These are phyloP conservation scores for Trichogramma pretiosum DNA, from an alignment of 1,140 invertebrate genomes.

Conservation along the genomic window DNA sequence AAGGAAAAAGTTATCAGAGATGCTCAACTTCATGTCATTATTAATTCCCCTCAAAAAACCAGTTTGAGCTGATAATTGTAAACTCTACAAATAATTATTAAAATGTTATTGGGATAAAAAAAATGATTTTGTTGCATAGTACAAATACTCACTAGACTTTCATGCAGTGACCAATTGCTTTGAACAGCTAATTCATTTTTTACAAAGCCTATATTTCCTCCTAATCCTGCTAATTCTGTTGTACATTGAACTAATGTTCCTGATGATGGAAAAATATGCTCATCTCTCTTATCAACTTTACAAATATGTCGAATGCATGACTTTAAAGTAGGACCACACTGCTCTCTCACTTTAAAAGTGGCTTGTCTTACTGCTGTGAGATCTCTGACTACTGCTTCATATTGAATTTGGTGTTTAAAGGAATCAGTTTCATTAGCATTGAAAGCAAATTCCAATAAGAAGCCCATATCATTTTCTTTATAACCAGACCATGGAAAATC, in stretches of 20 bases:
- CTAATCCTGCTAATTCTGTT: slow-evolving; percentile 76
- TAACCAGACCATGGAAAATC: slow-evolving; percentile 78
- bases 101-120: slow-evolving; percentile 4
- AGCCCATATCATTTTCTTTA: slow-evolving; percentile 54
- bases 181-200: slow-evolving; percentile 75
- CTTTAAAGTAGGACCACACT: slow-evolving; percentile 77
- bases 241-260: slow-evolving; percentile 61
- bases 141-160: slow-evolving; percentile 51
- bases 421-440: slow-evolving; percentile 49
- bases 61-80: slow-evolving; percentile 62
- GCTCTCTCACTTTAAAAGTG: slow-evolving; percentile 72
- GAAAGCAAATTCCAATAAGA: slow-evolving; percentile 57
- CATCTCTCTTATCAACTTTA: slow-evolving; percentile 68
- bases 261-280: slow-evolving; percentile 63
- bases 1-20: slow-evolving; percentile 76
- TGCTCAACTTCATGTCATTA: slow-evolving; percentile 52
- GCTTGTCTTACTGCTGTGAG: slow-evolving; percentile 54
- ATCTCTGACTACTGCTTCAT: slow-evolving; percentile 73
- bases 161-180: slow-evolving; percentile 59
- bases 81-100: slow-evolving; percentile 49
- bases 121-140: slow-evolving; percentile 10
- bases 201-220: slow-evolving; percentile 76
- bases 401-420: slow-evolving; percentile 68
- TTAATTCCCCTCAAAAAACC: slow-evolving; percentile 61
- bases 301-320: slow-evolving; percentile 72